A percentile compares a stretch with the other conserved stretches of the same genome.
These are phyloP conservation scores for Standfussiana lucernea DNA, from an alignment of 2,888 invertebrate genomes.

Conservation along the genomic window DNA sequence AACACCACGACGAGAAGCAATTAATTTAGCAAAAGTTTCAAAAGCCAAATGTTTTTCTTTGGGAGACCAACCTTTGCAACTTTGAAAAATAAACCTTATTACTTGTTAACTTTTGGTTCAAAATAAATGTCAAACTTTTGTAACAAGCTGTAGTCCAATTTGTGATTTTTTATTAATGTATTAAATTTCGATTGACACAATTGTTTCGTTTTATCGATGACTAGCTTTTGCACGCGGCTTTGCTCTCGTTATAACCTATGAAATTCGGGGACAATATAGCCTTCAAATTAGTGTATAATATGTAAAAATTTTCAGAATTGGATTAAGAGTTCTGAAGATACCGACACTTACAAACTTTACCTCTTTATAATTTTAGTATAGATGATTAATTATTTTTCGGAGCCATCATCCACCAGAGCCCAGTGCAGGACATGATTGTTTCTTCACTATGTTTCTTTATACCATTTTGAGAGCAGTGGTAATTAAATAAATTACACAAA, in stretches of 20 bases:
- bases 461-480: neutral
- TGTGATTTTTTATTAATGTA: neutral
- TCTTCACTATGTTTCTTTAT: neutral
- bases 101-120: conserved; percentile 33
- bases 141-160: neutral
- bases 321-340: no score
- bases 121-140: conserved; percentile 34
- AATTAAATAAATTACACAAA: neutral
- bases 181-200: neutral
- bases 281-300: no score
- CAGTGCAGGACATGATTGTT: neutral
- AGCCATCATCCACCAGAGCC: neutral
- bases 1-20: conserved; percentile 37
- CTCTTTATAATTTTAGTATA: neutral
- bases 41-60: conserved; percentile 58
- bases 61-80: conserved; percentile 39
- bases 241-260: neutral
- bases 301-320: no score
- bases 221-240: neutral
- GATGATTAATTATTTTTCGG: neutral
- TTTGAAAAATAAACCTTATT: conserved; percentile 56
- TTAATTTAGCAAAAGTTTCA: conserved; percentile 58
- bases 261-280: neutral
- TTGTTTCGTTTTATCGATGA: neutral
- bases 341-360: no score